Percentiles rank a stretch among this genome's conserved stretches.
Evolutionary conservation across 2,113 vertebrate genomes (phyloP).

Genomic region (Anarhynchus alexandrinus): DNA sequence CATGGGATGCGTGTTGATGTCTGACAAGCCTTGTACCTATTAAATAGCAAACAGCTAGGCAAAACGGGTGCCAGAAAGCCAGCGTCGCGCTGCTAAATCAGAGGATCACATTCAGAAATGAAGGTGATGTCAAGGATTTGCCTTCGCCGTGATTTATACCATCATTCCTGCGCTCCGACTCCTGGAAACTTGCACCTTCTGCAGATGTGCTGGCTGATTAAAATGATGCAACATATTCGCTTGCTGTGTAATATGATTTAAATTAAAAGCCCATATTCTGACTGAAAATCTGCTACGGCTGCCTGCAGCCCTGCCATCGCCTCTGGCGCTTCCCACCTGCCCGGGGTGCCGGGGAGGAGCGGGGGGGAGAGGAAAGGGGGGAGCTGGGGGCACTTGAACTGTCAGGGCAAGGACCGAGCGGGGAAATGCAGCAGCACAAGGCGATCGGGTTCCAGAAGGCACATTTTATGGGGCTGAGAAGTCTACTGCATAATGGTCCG

Average conservation of each 20-base stretch:
- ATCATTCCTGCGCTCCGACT: background rate
- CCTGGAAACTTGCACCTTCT: slow-evolving; percentile 47
- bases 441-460: background rate
- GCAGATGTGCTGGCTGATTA: slow-evolving; percentile 50
- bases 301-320: background rate
- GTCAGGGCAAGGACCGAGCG: background rate
- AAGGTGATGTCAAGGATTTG: slow-evolving; percentile 43
- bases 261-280: background rate
- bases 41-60: background rate
- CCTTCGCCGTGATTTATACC: background rate
- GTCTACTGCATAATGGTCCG: background rate
- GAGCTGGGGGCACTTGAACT: background rate
- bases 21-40: background rate
- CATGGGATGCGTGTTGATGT: background rate
- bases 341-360: background rate
- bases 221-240: background rate
- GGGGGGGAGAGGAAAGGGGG: background rate
- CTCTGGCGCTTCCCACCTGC: background rate
- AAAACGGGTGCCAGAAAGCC: background rate
- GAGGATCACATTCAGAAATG: background rate
- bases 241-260: background rate
- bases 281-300: background rate
- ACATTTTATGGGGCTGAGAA: slow-evolving; percentile 24
- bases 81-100: background rate
- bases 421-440: background rate